Evolutionary conservation across 2,113 vertebrate species (phyloP), one percentile per base, ranked within the genome.

Genomic region (Calyptomena viridis): DNA sequence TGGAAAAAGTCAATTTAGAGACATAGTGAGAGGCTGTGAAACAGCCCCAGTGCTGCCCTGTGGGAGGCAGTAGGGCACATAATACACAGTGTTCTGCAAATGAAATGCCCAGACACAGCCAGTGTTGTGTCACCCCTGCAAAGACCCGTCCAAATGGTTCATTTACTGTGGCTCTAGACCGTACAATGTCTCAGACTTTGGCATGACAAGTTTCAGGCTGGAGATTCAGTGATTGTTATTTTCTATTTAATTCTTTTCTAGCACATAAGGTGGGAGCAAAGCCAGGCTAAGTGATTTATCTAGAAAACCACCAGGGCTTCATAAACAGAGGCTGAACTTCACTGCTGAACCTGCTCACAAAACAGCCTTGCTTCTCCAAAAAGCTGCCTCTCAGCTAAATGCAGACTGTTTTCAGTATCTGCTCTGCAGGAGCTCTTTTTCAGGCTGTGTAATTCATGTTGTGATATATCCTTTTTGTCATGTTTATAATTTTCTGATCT

Each of bases 1-100:
- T 8, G n/a, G 42, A 62, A 56, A 33, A n/a, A 62, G 62, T n/a
- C 14, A 12, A 11, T 67, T 49, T n/a, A 31, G 66, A 56, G 85
- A 62, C 9, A 37, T 1, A 60, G 52, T 33, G 53, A 55, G 35
- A 37, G 60, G 46, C 39, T 73, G 22, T 37, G 50, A 21, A 27
- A 35, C 5, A 53, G 52, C n/a, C 44, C 21, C 24, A 19, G 1
- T 6, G 4, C 37, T 21, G 37, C 21, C 23, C 14, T 63, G 40
- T n/a, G 2, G 3, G 35, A 49, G 68, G 14, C 4, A 40, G 14
- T 12, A 18, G 33, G 67, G 39, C 2, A 0, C 16, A 5, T 63
- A 14, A 58, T n/a, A 25, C 24, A 24, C 42, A 42, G 49, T 31
- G 28, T 52, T 82, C 33, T 3, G 58, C 63, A 52, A 25, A 39